Evolutionary conservation across 2,888 invertebrate species (phyloP), one percentile per base, ranked within the genome.

Genomic region (Zygogramma bicolorata): DNA sequence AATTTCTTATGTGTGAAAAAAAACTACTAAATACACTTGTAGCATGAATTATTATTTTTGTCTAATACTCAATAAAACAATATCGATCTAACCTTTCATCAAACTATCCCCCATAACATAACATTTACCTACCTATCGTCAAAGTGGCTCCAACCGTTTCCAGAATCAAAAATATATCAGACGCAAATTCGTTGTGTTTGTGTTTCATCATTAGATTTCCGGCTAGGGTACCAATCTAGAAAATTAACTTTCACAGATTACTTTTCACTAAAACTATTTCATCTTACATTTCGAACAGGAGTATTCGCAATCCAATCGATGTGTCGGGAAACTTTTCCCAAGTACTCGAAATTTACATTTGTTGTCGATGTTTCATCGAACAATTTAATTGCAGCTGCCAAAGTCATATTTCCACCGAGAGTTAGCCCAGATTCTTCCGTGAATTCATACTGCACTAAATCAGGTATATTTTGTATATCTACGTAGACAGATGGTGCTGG

Each of bases 141-240:
- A 92, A 80, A 27, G 86, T 84, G 0, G 91, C 91, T 58, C 89
- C 89, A 15, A 90, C 89, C 0, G 91, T 90, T 85, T 89, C 90
- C 4, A 93, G 81, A 0, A 93, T 85, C 1, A 93, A 80, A 80
- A 92, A 93, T 10, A 94, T 81, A 83, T 95, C 95, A 0, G 94
- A 94, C 0, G 92, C 92, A 82, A 95, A 94, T 40, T 92, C 92
- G 1, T 86, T 88, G 79, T 93, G 89, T 20, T 87, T 82, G 81
- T 93, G 90, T 83, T 94, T 94, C 80, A 93, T 87, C 85, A 90
- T 89, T 65, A 92, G 80, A 81, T 94, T 94, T 10, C 94, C 94
- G 61, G 92, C 94, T 74, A 94, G 87, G 0, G 92, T 92, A 29
- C 92, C 94, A 73, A 90, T 88, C 92, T 92, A 81, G 42, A 80